Base-by-base conservation (phyloP, 2,888 invertebrate species). In the Rotaria sp. region DNA sequence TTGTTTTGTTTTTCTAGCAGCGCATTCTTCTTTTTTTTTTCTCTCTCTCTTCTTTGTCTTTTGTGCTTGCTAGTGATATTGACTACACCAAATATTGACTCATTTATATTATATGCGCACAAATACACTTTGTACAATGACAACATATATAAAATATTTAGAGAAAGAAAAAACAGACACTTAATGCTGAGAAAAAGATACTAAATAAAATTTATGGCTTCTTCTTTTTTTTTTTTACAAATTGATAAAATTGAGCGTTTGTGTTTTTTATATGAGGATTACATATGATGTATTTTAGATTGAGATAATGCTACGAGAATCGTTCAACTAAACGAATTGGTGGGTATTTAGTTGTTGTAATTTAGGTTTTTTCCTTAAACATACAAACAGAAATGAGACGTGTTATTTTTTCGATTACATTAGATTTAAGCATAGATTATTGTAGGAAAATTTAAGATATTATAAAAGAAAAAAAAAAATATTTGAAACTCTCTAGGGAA, bases 81-180 rank as follows among this genome's bases (percentile, higher is more conserved):
- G 35, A 21, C 67, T 15, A 35, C 8, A 67, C 35, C 30, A 67
- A 67, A 67, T 67, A 67, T 35, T 67, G 35, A 67, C 67, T 67
- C 67, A 67, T 67, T 67, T 67, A 67, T 67, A 67, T 67, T 67
- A 35, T 67, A 67, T 67, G 67, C 67, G 67, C 30, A 30, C 67
- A 35, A 67, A 67, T 67, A 67, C 30, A 67, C 38, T 67, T 18
- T 67, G 67, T 67, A 67, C 35, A 10, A 67, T 67, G 35, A 13
- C 18, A 55, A 55, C 67, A 67, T 21, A 35, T 67, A 67, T 15
- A 67, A 5, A n/a, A 35, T 67, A 35, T 35, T 35, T 67, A 30
- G 35, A n/a, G 67, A 21, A 30, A 30, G 15, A 35, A 15, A 67
- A 30, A 67, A 67, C 35, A 21, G 21, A 67, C 10, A 7, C 35